Evolutionary conservation across 2,888 invertebrate species (phyloP).

Genomic region (Morpho deidamia): DNA sequence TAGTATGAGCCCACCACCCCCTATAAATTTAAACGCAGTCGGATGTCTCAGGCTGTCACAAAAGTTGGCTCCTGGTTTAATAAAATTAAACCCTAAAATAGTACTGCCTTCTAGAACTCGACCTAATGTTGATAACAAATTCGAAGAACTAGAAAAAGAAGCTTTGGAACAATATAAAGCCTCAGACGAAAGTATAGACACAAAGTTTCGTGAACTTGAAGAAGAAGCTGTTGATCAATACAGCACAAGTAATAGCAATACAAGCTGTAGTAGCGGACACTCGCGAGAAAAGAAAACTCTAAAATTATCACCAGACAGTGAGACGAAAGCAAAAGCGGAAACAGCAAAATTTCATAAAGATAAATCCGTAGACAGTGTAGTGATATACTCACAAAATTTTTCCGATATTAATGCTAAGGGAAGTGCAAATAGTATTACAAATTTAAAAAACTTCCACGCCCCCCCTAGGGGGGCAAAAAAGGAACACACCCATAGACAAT

Average conservation of each 20-base stretch:
- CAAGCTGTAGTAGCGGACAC: constrained; percentile 67
- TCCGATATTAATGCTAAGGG: constrained; percentile 56
- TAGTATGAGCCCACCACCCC: constrained; percentile 62
- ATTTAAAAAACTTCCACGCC: constrained; percentile 76
- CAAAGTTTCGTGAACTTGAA: constrained; percentile 80
- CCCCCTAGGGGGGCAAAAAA: constrained; percentile 77
- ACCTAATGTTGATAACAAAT: constrained; percentile 56
- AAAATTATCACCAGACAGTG: constrained; percentile 37
- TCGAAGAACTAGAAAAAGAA: constrained; percentile 78
- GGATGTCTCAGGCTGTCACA: constrained; percentile 56
- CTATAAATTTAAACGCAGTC: constrained; percentile 45
- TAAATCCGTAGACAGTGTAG: constrained; percentile 62
- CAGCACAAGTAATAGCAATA: constrained; percentile 70
- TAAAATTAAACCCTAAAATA: constrained; percentile 64
- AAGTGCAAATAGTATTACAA: constrained; percentile 58
- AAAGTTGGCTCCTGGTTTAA: constrained; percentile 57
- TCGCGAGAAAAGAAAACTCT: constrained; percentile 52
- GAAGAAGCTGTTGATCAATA: constrained; percentile 83
- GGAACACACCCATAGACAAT: constrained; percentile 53
- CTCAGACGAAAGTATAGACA: constrained; percentile 77
- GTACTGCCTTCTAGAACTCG: constrained; percentile 51
- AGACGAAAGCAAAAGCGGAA: constrained; percentile 42
- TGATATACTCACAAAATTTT: constrained; percentile 71
- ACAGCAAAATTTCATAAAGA: constrained; percentile 64
- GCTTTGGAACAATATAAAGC: constrained; percentile 80